These are phyloP conservation scores for Antidorcas marsupialis DNA, from an alignment of 2,113 vertebrate genomes.

Conservation along the genomic window DNA sequence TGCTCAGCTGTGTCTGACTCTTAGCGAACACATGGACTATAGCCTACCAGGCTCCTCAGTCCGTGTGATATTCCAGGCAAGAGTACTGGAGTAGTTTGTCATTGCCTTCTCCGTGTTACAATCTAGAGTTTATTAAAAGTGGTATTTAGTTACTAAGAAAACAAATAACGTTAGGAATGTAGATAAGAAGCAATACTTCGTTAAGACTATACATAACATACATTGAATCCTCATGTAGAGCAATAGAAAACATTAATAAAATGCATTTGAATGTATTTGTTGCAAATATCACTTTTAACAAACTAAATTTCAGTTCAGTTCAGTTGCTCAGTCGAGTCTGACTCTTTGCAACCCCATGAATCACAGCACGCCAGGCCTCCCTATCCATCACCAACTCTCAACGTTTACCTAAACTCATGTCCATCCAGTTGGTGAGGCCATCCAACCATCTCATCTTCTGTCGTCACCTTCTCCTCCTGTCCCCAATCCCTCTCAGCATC, in stretches of 20 bases:
- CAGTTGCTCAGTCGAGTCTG: rapidly evolving
- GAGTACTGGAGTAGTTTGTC: too few species aligned
- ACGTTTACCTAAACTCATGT: background rate
- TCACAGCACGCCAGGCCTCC: background rate
- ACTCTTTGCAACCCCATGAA: background rate
- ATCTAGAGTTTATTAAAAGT: background rate
- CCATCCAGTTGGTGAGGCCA: background rate
- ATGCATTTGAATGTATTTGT: background rate
- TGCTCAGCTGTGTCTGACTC: rapidly evolving
- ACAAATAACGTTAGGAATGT: background rate
- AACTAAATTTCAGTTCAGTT: background rate
- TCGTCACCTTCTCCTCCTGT: too few species aligned
- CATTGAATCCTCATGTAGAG: background rate
- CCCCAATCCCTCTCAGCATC: too few species aligned
- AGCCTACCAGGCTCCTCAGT: too few species aligned
- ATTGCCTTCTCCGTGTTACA: background rate
- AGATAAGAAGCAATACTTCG: background rate
- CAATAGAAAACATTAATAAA: background rate
- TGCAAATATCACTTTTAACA: background rate
- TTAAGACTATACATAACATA: background rate
- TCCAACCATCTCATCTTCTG: background rate
- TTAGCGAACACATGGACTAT: too few species aligned
- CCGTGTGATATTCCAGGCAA: too few species aligned
- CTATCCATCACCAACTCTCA: background rate
- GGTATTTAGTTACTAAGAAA: background rate